phyloP scores from a whole-genome alignment of 2,113 vertebrate species.

The Leucopsar rothschildi region DNA sequence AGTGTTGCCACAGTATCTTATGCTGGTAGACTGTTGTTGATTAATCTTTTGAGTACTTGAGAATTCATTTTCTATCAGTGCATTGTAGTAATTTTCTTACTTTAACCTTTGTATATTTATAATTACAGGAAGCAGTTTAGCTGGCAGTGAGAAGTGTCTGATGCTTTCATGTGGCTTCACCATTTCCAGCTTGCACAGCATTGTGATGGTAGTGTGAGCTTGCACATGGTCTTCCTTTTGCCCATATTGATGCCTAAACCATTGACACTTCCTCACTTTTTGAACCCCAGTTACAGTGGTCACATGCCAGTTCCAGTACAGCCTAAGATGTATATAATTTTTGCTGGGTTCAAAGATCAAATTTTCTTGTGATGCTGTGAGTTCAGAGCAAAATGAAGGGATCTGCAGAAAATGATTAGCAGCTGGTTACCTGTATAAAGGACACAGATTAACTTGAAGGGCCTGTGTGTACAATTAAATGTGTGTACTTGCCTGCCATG shows the following conservation, averaged over 20 bases:
- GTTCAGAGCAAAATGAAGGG: neutral
- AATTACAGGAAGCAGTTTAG: constrained; percentile 3
- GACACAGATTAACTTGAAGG: neutral
- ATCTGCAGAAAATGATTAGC: neutral
- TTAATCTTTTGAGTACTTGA: neutral
- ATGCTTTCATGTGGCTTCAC: constrained; percentile 21
- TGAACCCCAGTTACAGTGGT: neutral
- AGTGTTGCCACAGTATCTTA: neutral
- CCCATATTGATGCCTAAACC: neutral
- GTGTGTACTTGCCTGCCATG: neutral
- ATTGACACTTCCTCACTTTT: neutral
- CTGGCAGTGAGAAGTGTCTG: neutral
- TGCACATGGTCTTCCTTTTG: neutral
- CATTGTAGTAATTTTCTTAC: neutral
- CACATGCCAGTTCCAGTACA: neutral
- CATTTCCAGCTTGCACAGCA: neutral
- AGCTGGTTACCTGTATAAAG: neutral
- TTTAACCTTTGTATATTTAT: constrained; percentile 15
- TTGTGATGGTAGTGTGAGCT: neutral
- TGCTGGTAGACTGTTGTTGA: neutral
- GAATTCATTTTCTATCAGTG: neutral
- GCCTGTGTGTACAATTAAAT: neutral
- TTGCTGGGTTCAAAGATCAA: neutral
- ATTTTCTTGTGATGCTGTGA: neutral
- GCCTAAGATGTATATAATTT: neutral